A percentile compares a stretch with the other conserved stretches of the same genome.
Conservation (phyloP, 2,113 vertebrate species). For the Sturnus vulgaris region DNA sequence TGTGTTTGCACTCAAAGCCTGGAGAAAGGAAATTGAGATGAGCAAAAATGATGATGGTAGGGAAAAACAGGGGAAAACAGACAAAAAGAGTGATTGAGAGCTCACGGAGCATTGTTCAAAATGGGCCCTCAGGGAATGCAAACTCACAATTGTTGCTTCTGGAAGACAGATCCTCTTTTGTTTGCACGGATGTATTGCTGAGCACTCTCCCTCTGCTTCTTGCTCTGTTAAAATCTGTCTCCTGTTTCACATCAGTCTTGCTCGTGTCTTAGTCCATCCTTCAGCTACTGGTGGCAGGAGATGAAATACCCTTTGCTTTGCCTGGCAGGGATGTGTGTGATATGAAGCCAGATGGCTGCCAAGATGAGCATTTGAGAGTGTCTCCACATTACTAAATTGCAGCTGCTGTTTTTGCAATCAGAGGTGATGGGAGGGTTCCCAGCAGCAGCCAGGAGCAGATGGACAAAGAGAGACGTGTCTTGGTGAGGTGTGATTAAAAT, state of each 20-base stretch:
- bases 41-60: neutral
- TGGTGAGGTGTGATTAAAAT: neutral
- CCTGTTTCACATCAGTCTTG: neutral
- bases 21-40: neutral
- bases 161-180: neutral
- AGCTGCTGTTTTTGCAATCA: neutral
- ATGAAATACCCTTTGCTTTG: neutral
- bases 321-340: neutral
- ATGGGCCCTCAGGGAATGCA: neutral
- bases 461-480: neutral
- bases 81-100: neutral
- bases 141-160: neutral
- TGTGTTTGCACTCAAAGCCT: neutral
- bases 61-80: neutral
- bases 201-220: neutral
- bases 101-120: neutral
- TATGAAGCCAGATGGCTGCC: constrained; percentile 28
- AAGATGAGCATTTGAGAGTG: constrained; percentile 2
- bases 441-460: neutral
- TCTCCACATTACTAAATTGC: neutral
- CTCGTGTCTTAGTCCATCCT: neutral
- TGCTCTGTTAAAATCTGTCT: neutral
- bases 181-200: neutral
- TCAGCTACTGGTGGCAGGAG: neutral
- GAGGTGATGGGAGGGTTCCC: neutral